Percentiles rank a stretch among this genome's conserved stretches.
These are phyloP conservation scores for Styela clava DNA, from an alignment of 23 tunicate species.

Conservation along the genomic window DNA sequence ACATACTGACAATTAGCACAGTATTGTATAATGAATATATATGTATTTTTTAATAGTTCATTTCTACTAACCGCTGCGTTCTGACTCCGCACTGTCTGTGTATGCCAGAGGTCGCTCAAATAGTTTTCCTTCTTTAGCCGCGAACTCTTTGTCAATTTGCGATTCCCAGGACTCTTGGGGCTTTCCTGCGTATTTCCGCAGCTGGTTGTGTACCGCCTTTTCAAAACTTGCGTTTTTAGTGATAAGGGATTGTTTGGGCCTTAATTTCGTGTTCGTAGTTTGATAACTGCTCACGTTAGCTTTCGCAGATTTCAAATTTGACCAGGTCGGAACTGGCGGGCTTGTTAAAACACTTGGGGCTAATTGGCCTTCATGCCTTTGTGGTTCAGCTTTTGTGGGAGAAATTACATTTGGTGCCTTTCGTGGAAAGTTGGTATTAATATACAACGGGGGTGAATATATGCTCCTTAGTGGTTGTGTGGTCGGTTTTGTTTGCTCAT, in stretches of 20 bases:
- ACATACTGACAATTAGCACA: too few relatives aligned
- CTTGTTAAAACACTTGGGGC: neutral
- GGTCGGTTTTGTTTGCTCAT: neutral
- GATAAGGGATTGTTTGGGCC: neutral
- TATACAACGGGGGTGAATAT: neutral
- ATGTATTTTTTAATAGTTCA: too few relatives aligned
- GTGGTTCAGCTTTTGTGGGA: neutral
- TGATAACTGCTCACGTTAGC: too few relatives aligned
- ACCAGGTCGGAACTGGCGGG: neutral
- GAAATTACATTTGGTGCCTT: neutral
- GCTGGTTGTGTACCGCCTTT: conserved; percentile 6
- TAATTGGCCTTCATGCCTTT: neutral
- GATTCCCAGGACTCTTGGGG: conserved; percentile 33
- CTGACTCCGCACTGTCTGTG: conserved; percentile 12
- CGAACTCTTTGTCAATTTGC: conserved; percentile 17
- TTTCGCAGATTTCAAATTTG: neutral
- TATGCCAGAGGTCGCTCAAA: conserved; percentile 9
- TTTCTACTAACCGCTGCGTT: conserved; percentile 16
- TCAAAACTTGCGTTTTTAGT: neutral
- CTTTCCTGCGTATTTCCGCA: conserved; percentile 17
- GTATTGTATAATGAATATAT: too few relatives aligned
- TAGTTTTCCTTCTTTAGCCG: neutral
- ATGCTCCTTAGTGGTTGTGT: neutral
- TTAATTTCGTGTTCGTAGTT: neutral
- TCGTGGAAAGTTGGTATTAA: neutral